Evolutionary conservation across 2,888 invertebrate species (phyloP).

Genomic region (Lasioglossum malachurum): DNA sequence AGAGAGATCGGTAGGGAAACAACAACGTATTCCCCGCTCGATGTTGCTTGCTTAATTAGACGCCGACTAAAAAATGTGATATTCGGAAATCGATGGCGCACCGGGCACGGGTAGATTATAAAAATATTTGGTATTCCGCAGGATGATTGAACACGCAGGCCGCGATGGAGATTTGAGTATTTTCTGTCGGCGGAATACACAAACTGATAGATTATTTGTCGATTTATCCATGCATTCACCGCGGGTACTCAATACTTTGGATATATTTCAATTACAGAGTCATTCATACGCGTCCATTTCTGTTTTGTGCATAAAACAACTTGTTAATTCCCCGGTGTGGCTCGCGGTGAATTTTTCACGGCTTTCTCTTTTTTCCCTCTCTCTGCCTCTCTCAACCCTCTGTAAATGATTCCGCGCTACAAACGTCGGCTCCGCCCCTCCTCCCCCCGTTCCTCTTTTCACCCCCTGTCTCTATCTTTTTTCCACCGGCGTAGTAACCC

Average conservation of each 20-base stretch:
- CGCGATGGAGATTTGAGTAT: constrained; percentile 6
- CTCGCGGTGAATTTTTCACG: constrained; percentile 42
- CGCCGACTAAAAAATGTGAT: neutral
- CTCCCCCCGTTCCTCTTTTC: neutral
- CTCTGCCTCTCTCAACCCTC: neutral
- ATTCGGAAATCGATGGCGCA: neutral
- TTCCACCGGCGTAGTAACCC: constrained; percentile 56
- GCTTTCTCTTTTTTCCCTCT: neutral
- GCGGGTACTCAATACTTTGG: neutral
- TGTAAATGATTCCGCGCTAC: constrained; percentile 49
- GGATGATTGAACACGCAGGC: constrained; percentile 2
- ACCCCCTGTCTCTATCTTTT: constrained; percentile 25
- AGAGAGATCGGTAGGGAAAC: neutral
- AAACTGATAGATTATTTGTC: neutral
- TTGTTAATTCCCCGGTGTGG: constrained; percentile 49
- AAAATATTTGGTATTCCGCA: neutral
- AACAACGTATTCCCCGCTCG: neutral
- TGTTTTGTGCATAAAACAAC: constrained; percentile 46
- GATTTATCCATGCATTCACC: neutral
- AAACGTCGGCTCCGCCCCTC: neutral
- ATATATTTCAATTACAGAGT: constrained; percentile 11
- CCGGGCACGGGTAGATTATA: neutral
- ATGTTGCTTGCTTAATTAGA: neutral
- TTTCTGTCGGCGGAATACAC: neutral
- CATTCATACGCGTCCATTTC: constrained; percentile 43